phyloP scores from a whole-genome alignment of 2,888 invertebrate species.

The Sarcophaga rosellei region DNA sequence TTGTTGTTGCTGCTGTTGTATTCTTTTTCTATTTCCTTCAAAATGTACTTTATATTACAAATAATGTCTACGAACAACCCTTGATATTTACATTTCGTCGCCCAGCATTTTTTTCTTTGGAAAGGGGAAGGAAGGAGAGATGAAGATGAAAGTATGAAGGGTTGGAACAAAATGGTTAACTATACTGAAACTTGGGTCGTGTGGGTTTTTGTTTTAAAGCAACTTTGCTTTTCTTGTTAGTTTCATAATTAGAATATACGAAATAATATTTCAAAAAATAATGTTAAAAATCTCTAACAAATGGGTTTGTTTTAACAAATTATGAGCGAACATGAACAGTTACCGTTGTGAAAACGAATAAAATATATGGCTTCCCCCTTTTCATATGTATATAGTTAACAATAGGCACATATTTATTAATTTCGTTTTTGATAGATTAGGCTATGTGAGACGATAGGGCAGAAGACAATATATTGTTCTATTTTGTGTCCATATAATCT shows the following conservation, averaged over 20 bases:
- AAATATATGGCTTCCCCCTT: too few species aligned
- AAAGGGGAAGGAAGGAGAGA: not conserved
- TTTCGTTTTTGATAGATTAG: too few species aligned
- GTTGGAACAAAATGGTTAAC: not conserved
- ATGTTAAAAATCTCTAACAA: conserved; percentile 10
- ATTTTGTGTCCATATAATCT: too few species aligned
- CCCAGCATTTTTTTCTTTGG: conserved; percentile 28
- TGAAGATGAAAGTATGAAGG: not conserved
- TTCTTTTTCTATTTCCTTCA: conserved; percentile 2
- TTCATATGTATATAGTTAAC: too few species aligned
- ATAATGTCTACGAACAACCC: conserved; percentile 52
- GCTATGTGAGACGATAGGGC: too few species aligned
- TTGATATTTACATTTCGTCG: conserved; percentile 54
- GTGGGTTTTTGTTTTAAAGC: conserved; percentile 41
- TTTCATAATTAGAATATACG: conserved; percentile 37
- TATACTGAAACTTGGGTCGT: conserved; percentile 41
- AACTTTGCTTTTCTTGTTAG: conserved; percentile 28
- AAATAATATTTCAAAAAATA: not conserved
- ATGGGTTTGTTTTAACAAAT: conserved; percentile 42
- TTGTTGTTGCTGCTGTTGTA: not conserved
- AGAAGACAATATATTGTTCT: too few species aligned
- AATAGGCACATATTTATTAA: too few species aligned
- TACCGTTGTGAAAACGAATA: not conserved
- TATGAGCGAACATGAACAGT: conserved; percentile 50
- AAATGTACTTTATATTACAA: conserved; percentile 15